These are phyloP conservation scores for Drosophila willistoni DNA, from an alignment of 1,140 invertebrate genomes.

Conservation along the genomic window DNA sequence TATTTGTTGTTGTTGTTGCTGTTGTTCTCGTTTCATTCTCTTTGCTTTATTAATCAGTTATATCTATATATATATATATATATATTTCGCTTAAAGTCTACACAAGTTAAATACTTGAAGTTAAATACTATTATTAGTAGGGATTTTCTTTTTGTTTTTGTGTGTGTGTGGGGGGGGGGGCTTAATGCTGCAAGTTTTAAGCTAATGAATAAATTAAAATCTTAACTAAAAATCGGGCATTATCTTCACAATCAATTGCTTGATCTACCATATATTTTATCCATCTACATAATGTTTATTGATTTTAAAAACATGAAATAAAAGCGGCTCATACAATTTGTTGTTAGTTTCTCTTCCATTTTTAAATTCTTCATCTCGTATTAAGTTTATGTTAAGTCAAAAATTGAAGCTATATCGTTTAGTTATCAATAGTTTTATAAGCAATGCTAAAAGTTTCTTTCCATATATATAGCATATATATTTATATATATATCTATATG, in stretches of 20 bases:
- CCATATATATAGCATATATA: conserved; percentile 1
- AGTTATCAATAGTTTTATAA: conserved; percentile 39
- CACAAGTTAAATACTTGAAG: conserved; percentile 69
- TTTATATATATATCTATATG: too few species aligned
- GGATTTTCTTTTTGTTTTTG: conserved; percentile 14
- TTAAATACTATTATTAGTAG: conserved; percentile 52
- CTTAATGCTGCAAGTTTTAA: conserved; percentile 53
- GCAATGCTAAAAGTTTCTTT: conserved; percentile 63
- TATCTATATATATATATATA: conserved; percentile 45
- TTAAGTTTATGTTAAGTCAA: conserved; percentile 35
- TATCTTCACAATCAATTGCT: neutral
- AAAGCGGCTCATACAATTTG: conserved; percentile 33
- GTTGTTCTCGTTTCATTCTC: conserved; percentile 26
- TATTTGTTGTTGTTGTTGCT: conserved; percentile 30
- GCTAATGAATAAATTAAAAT: conserved; percentile 77
- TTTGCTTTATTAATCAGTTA: conserved; percentile 50
- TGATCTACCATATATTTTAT: neutral
- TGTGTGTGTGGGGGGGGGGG: neutral
- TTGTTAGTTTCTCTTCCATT: conserved; percentile 4
- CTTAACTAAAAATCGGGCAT: conserved; percentile 50
- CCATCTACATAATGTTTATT: conserved; percentile 3
- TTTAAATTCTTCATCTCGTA: conserved; percentile 22
- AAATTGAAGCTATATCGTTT: conserved; percentile 63
- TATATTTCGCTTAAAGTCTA: conserved; percentile 55
- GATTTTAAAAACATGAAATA: conserved; percentile 33